Evolutionary conservation across 2,113 vertebrate species (phyloP).

Genomic region (Lycaon pictus): DNA sequence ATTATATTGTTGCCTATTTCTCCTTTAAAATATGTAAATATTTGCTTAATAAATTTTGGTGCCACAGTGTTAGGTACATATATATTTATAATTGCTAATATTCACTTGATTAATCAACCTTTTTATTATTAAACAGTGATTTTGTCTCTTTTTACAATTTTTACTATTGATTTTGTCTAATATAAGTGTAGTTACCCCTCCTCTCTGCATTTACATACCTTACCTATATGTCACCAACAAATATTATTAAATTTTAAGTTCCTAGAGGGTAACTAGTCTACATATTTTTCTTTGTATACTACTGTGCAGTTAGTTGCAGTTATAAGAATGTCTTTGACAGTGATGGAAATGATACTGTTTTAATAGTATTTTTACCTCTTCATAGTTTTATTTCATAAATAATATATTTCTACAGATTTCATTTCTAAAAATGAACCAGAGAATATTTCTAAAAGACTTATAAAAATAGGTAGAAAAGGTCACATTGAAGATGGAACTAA

Average conservation of each 20-base stretch:
- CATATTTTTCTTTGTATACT: neutral
- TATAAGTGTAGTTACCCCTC: neutral
- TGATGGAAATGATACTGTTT: neutral
- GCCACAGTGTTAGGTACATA: neutral
- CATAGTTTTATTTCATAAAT: slow-evolving; percentile 34
- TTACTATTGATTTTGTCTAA: neutral
- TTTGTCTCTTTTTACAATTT: neutral
- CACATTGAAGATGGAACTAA: neutral
- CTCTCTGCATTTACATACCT: neutral
- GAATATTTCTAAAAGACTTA: neutral
- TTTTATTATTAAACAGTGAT: neutral
- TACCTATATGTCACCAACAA: neutral
- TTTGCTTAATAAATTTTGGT: neutral
- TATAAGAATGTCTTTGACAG: neutral
- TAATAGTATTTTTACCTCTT: neutral
- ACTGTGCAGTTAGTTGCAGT: neutral
- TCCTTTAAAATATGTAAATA: neutral
- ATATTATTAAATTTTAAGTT: slow-evolving; percentile 40
- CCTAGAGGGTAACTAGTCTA: neutral
- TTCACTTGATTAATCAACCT: neutral
- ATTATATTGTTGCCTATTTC: neutral
- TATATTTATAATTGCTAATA: neutral
- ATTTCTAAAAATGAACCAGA: slow-evolving; percentile 15
- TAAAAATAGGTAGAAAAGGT: neutral
- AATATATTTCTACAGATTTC: slow-evolving; percentile 22